These are phyloP conservation scores for Nemopilema nomurai DNA, from an alignment of 30 jellyfish, hydroid and myxozoan genomes.

Conservation along the genomic window DNA sequence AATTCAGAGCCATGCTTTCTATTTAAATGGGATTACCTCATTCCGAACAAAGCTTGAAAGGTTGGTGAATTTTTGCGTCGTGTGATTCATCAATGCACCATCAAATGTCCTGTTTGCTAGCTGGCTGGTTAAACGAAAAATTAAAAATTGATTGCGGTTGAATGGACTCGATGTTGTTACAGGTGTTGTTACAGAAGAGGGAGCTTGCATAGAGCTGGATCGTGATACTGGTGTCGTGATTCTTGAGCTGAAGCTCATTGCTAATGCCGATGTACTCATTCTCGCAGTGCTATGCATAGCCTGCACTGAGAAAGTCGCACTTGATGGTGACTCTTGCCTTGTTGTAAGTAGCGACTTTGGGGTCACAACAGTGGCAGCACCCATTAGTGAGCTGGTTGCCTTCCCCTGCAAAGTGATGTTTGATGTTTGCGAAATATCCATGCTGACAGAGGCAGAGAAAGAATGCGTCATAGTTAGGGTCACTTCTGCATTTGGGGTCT, in stretches of 20 bases:
- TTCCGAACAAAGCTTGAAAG: slow-evolving; percentile 16
- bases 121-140: slow-evolving; percentile 35
- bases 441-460: neutral
- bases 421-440: neutral
- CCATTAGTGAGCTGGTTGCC: neutral
- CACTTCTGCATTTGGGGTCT: too few species aligned
- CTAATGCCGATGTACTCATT: neutral
- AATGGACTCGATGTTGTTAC: slow-evolving; percentile 59
- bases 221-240: neutral
- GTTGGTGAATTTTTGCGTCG: slow-evolving; percentile 15
- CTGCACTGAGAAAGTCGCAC: neutral
- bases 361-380: neutral
- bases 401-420: neutral
- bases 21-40: slow-evolving; percentile 38
- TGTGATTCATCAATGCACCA: slow-evolving; percentile 19
- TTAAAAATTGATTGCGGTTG: slow-evolving; percentile 28
- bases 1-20: neutral
- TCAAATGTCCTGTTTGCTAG: slow-evolving; percentile 34
- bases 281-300: neutral
- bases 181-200: slow-evolving; percentile 7
- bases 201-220: neutral
- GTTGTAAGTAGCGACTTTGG: neutral
- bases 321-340: neutral
- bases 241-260: neutral
- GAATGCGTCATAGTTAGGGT: too few species aligned